A percentile compares a stretch with the other conserved stretches of the same genome.
These are phyloP conservation scores for Lepidonotus clava DNA, from an alignment of 2,888 invertebrate genomes.

Conservation along the genomic window DNA sequence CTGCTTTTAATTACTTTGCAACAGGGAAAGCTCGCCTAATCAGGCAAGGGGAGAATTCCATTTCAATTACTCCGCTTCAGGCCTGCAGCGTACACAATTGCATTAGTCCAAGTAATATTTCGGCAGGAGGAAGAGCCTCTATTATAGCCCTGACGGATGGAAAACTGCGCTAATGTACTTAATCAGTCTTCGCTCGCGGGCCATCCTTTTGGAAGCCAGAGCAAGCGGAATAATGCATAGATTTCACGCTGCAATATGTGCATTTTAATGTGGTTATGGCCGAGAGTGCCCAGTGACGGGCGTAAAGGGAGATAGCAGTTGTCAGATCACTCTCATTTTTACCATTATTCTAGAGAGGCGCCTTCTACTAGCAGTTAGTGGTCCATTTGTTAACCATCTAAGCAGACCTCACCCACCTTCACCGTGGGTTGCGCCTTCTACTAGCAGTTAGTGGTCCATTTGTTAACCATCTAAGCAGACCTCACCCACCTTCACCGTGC, in stretches of 20 bases:
- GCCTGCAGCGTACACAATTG: constrained; percentile 3
- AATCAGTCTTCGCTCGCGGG: not conserved
- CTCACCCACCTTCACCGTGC: no score
- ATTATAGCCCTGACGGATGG: not conserved
- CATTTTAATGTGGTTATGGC: constrained; percentile 31
- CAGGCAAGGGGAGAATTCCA: constrained; percentile 20
- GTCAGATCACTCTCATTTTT: no score
- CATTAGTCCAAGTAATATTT: constrained; percentile 43
- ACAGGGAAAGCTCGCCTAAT: not conserved
- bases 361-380: no score
- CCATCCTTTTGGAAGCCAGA: not conserved
- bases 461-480: no score
- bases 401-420: no score
- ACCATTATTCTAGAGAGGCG: no score
- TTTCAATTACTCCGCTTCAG: constrained; percentile 35
- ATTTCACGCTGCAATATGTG: constrained; percentile 40
- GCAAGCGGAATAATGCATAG: constrained; percentile 17
- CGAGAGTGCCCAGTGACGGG: not conserved
- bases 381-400: no score
- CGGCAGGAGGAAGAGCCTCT: not conserved
- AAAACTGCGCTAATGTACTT: constrained; percentile 9
- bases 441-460: no score
- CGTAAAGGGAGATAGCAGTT: not conserved
- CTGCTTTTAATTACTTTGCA: constrained; percentile 43
- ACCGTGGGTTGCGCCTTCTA: no score